Percentiles rank a stretch among this genome's conserved stretches.
Evolutionary conservation across 2,113 vertebrate genomes (phyloP).

Genomic region (Glaucomys volans): DNA sequence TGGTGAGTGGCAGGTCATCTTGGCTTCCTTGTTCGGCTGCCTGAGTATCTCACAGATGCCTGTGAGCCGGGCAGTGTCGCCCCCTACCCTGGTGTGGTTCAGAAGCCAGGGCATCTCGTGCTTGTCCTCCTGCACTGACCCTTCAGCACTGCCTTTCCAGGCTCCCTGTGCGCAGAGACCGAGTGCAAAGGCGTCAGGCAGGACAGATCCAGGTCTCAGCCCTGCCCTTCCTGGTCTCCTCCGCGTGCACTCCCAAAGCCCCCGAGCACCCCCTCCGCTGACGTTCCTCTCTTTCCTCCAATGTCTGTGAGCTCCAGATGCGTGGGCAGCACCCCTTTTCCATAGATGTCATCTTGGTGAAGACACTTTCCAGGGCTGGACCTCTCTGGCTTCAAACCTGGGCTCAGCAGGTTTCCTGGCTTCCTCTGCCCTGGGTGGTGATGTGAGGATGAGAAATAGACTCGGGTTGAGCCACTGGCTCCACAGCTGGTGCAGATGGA

Average conservation of each 20-base stretch:
- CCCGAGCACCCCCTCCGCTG: no score
- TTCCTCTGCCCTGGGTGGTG: not conserved
- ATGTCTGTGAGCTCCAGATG: not conserved
- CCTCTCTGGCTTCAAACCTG: not conserved
- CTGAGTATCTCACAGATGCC: conserved; percentile 18
- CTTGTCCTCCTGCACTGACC: no score
- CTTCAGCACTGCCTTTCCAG: no score
- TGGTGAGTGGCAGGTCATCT: conserved; percentile 59
- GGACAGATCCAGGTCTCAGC: no score
- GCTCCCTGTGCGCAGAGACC: no score
- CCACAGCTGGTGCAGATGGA: not conserved
- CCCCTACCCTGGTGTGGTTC: no score
- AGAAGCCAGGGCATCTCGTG: no score
- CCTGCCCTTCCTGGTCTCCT: no score
- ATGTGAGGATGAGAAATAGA: not conserved
- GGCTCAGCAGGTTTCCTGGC: not conserved
- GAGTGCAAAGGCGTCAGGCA: no score
- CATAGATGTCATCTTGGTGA: not conserved
- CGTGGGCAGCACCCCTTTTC: not conserved
- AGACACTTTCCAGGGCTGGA: not conserved
- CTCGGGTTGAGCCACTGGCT: not conserved
- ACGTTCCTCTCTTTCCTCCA: not conserved
- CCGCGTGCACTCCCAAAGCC: no score
- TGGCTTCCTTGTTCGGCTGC: conserved; percentile 62
- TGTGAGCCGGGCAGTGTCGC: no score